Percentiles rank a stretch among this genome's conserved stretches.
These are phyloP conservation scores for Odontamblyopus lacepedii DNA, from an alignment of 2,797 vertebrate species.

Conservation along the genomic window DNA sequence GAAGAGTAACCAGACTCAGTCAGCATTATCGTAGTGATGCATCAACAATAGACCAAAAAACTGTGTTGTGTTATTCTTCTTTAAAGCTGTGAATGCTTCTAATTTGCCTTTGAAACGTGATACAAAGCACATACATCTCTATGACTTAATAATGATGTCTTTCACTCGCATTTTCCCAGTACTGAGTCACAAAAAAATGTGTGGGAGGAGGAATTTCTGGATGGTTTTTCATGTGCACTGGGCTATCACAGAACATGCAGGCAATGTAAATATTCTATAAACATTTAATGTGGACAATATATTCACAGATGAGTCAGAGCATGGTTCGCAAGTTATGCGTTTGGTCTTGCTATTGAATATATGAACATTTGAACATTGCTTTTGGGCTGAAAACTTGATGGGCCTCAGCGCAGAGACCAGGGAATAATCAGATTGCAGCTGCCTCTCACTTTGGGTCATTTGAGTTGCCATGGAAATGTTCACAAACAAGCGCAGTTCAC, in stretches of 20 bases:
- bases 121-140: not conserved
- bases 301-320: not conserved
- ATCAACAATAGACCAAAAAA: too few relatives aligned
- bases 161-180: not conserved
- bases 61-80: too few relatives aligned
- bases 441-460: not conserved
- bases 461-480: not conserved
- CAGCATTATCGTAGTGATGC: too few relatives aligned
- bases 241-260: not conserved
- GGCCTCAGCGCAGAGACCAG: too few relatives aligned
- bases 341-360: not conserved
- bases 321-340: not conserved
- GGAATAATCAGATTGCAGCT: constrained; percentile 3
- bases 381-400: not conserved
- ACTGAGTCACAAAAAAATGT: not conserved
- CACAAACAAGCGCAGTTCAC: constrained; percentile 5
- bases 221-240: not conserved
- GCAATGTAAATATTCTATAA: not conserved
- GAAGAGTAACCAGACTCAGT: too few relatives aligned
- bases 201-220: not conserved
- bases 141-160: not conserved
- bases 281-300: not conserved
- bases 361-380: not conserved
- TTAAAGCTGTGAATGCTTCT: too few relatives aligned
- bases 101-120: not conserved